Base-by-base conservation (phyloP, 2,113 vertebrate species). In the Petroica traversi region DNA sequence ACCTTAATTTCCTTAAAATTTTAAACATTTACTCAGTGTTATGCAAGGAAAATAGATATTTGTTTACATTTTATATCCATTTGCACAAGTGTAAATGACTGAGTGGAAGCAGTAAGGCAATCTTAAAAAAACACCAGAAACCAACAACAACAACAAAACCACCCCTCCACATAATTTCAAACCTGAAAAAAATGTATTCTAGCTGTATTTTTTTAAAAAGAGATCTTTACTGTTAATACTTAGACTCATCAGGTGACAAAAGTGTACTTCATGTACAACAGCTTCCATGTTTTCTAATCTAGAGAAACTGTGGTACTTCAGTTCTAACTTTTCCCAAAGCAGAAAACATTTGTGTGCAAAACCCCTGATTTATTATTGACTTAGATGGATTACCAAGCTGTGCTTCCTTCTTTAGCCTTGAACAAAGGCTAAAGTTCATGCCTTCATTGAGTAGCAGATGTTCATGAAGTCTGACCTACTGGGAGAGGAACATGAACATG, bases 341-440 rank as follows among this genome's bases (percentile, higher is more conserved):
- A 82, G 66, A 82, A 84, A 74, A 79, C 38, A 92, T 38, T 82
- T 76, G 31, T 95, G 81, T 69, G 81, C 55, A 91, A 94, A 36
- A 1, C 6, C 68, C 28, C 36, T 93, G 68, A 94, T 95, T 97
- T 95, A 92, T 95, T 96, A 96, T 91, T 97, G 92, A 94, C 92
- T 94, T 94, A 93, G 83, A 95, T 93, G 90, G 93, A 96, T 95
- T 93, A 95, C 78, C 59, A 84, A 82, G 79, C 73, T 94, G 59
- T 89, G 93, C 80, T 82, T 96, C 88, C 86, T 89, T 89, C 94
- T 95, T 88, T 96, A 96, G 88, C 72, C 64, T 76, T 81, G 90
- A 92, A 94, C 93, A 93, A 87, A 94, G 92, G 93, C 85, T 90
- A 94, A 96, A 94, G 88, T 96, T 93, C 92, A 95, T 87, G 87